Percentiles rank a stretch among this genome's conserved stretches.
Evolutionary conservation across 1,140 invertebrate genomes (phyloP).

Genomic region (Micrasema minimum): DNA sequence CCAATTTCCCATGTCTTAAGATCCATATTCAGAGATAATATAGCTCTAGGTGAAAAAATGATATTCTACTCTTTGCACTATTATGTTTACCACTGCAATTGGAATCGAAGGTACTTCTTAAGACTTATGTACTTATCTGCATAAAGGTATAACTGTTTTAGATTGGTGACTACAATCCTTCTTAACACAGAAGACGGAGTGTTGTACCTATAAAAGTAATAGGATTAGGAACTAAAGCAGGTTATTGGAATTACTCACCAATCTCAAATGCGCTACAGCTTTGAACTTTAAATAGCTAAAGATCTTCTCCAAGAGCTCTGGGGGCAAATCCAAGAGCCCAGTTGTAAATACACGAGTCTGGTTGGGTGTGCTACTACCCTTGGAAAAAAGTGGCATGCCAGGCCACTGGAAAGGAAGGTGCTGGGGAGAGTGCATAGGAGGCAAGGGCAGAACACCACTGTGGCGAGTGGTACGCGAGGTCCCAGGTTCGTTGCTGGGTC

Average conservation of each 20-base stretch:
- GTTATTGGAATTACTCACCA: constrained; percentile 69
- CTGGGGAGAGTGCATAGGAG: constrained; percentile 55
- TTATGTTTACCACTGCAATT: too few relatives aligned
- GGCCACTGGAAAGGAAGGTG: constrained; percentile 35
- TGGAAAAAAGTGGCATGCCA: constrained; percentile 23
- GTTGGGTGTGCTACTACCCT: constrained; percentile 42
- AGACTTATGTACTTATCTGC: too few relatives aligned
- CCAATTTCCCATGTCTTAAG: too few relatives aligned
- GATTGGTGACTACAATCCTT: too few relatives aligned
- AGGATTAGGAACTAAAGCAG: too few relatives aligned
- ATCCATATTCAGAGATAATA: too few relatives aligned
- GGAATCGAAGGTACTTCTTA: too few relatives aligned
- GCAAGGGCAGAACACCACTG: constrained; percentile 64
- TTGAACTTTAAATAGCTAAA: constrained; percentile 80
- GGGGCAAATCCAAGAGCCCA: constrained; percentile 77
- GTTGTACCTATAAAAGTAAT: too few relatives aligned
- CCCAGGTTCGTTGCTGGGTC: constrained; percentile 60
- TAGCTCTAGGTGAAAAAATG: too few relatives aligned
- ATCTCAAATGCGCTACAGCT: constrained; percentile 78
- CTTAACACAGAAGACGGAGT: too few relatives aligned
- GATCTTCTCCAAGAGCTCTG: constrained; percentile 83
- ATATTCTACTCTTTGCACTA: too few relatives aligned
- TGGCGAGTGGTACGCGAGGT: constrained; percentile 64
- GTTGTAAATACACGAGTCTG: constrained; percentile 51
- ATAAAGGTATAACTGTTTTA: too few relatives aligned